These are phyloP conservation scores for Chrysolina haemoptera DNA, from an alignment of 2,888 invertebrate genomes.

Conservation along the genomic window DNA sequence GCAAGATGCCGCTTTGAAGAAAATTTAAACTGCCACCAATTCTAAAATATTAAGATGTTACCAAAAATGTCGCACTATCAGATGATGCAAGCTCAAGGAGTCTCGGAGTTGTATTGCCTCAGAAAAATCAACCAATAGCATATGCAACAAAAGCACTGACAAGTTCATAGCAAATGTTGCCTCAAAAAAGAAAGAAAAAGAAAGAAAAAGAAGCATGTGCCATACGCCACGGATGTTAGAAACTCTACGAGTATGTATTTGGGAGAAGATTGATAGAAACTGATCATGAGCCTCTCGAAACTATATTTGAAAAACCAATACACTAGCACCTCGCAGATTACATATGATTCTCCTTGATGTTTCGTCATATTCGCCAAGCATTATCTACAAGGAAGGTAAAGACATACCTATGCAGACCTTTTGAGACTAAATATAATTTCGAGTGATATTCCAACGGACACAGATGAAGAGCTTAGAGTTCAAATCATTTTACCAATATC, in stretches of 20 bases:
- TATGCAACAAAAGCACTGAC: not conserved
- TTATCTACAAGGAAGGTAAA: too few relatives aligned
- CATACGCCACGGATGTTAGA: not conserved
- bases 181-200: too few relatives aligned
- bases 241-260: conserved; percentile 4
- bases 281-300: not conserved
- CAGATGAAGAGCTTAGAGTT: too few relatives aligned
- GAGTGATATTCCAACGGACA: too few relatives aligned
- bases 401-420: too few relatives aligned
- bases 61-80: not conserved
- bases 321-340: conserved; percentile 15
- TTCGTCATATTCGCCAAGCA: too few relatives aligned
- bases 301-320: conserved; percentile 13
- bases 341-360: not conserved
- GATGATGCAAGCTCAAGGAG: conserved; percentile 23
- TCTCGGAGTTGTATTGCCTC: conserved; percentile 38
- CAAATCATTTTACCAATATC: too few relatives aligned
- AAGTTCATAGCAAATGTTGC: too few relatives aligned
- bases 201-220: not conserved
- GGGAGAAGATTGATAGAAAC: conserved; percentile 7
- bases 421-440: too few relatives aligned
- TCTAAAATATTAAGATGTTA: not conserved
- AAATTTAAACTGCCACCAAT: not conserved
- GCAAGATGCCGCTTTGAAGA: not conserved
- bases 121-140: not conserved